A percentile compares a stretch with the other conserved stretches of the same genome.
These are phyloP conservation scores for Hyaena hyaena DNA, from an alignment of 2,113 vertebrate species.

Conservation along the genomic window DNA sequence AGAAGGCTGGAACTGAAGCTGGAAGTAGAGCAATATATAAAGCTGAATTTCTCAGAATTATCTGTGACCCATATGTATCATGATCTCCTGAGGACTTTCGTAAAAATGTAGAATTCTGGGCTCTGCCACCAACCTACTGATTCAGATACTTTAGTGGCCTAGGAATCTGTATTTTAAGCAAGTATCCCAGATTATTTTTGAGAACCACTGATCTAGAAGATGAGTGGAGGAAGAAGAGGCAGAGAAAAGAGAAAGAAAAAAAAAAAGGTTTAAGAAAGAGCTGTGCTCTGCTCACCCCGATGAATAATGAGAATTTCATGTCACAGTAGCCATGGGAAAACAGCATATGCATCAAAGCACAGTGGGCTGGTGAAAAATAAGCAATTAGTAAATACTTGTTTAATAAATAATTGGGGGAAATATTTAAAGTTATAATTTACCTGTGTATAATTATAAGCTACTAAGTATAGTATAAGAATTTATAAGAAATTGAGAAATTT, in stretches of 20 bases:
- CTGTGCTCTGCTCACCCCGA: neutral
- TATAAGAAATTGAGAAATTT: neutral
- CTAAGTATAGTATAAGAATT: neutral
- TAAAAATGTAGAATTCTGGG: neutral
- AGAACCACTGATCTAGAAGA: neutral
- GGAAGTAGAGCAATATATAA: neutral
- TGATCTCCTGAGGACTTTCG: neutral
- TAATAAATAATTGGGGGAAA: neutral
- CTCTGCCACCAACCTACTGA: neutral
- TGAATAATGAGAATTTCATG: neutral
- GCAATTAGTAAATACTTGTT: neutral
- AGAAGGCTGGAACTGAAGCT: neutral
- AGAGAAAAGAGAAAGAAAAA: neutral
- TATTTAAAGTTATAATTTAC: conserved; percentile 20
- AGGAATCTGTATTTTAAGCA: neutral
- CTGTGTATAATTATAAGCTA: neutral
- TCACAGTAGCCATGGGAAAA: neutral
- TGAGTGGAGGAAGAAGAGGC: neutral
- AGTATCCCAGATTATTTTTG: neutral
- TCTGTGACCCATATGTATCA: neutral
- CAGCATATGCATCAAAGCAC: neutral
- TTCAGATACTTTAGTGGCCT: neutral
- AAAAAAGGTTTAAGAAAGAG: neutral
- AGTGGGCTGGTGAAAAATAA: neutral
- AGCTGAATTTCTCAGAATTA: neutral